Base-by-base conservation (phyloP, 2,888 invertebrate genomes). In the Plusia festucae region DNA sequence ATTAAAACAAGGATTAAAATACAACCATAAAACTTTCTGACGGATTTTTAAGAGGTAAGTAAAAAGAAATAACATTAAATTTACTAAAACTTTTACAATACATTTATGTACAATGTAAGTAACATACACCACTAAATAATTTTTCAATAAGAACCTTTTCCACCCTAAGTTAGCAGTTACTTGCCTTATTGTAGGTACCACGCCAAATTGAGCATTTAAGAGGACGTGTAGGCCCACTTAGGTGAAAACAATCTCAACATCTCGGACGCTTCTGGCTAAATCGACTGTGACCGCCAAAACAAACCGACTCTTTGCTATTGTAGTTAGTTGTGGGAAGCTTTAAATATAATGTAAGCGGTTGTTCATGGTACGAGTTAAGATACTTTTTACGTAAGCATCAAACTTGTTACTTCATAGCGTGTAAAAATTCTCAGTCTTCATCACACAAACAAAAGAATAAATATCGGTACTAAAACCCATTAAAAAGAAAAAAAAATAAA, bases 131-230 rank as follows among this genome's bases (percentile, higher is more conserved):
- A 46, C 18, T 11, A 49, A 40, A 40, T 2, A 18, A 8, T 9
- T 9, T 9, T 6, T 2, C 7, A 32, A 18, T 1, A 18, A 46
- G 18, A 18, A 18, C 82, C 52, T 7, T 65, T 27, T 83, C 87
- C 84, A 82, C 53, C 77, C 65, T 80, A 65, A 64, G 16, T 65
- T 34, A 74, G 62, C 85, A 22, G 30, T 64, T 71, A 73, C 76
- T 78, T 68, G 69, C 71, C 74, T 83, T 83, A 72, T 68, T 70
- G 72, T 68, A 68, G 71, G 78, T 81, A 76, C 79, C 81, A 81
- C 87, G 82, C 70, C 82, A 83, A 86, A 87, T 88, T 87, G 87
- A 88, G 83, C 86, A 83, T 82, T 81, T 83, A 86, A 84, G 87
- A 84, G 87, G 83, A 78, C 79, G 85, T 81, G 78, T 77, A 81